Evolutionary conservation across 2,888 invertebrate species (phyloP).

Genomic region (Xanthorhoe spadicearia): DNA sequence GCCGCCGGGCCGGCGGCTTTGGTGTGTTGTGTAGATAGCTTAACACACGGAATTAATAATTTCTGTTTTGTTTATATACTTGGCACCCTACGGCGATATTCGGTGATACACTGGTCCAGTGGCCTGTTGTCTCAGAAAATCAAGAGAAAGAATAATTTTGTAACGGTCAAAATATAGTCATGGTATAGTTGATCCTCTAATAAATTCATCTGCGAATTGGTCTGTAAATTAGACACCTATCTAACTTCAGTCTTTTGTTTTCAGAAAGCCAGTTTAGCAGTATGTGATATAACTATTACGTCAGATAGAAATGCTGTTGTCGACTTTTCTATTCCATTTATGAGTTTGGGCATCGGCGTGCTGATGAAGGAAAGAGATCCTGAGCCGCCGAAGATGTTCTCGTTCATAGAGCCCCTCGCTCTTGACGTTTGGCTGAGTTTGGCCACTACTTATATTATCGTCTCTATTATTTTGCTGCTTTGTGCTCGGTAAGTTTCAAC

Average conservation of each 20-base stretch:
- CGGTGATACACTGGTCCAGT: too few species aligned
- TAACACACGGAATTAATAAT: too few species aligned
- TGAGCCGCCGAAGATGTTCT: constrained; percentile 92
- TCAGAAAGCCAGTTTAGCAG: constrained; percentile 95
- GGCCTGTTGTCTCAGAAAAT: too few species aligned
- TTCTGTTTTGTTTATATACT: too few species aligned
- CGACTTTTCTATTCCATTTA: constrained; percentile 98
- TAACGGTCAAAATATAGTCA: too few species aligned
- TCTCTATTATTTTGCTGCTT: constrained; percentile 92
- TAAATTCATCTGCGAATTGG: too few species aligned
- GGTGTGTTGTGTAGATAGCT: too few species aligned
- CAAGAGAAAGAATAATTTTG: too few species aligned
- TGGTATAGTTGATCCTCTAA: too few species aligned
- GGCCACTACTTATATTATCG: constrained; percentile 92
- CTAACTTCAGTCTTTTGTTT: constrained; percentile 52
- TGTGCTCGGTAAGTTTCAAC: constrained; percentile 87
- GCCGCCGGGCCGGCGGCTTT: too few species aligned
- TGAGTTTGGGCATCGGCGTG: constrained; percentile 96
- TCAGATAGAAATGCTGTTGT: constrained; percentile 93
- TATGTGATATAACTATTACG: constrained; percentile 97
- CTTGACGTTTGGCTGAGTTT: constrained; percentile 95
- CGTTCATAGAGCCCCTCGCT: constrained; percentile 94
- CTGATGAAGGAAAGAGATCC: constrained; percentile 91
- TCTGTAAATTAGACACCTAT: too few species aligned
- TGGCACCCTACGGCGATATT: too few species aligned